phyloP scores from a whole-genome alignment of 1,140 invertebrate genomes.

The Oreohelix idahoensis region DNA sequence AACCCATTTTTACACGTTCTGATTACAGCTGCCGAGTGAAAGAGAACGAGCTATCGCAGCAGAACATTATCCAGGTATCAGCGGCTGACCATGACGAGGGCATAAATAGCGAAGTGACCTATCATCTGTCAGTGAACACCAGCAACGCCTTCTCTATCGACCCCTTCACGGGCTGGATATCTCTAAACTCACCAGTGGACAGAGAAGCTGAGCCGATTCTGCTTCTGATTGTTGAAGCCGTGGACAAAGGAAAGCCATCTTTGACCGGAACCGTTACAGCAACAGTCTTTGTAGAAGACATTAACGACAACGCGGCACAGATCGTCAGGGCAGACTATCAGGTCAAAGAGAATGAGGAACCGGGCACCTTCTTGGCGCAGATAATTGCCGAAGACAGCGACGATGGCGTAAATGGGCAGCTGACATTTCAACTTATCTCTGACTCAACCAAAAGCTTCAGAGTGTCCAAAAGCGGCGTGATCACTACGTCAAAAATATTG shows the following conservation, averaged over 20 bases:
- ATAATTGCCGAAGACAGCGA: conserved; percentile 45
- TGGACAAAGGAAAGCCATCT: conserved; percentile 53
- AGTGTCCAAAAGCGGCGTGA: conserved; percentile 47
- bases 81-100: conserved; percentile 50
- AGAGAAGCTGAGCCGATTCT: conserved; percentile 44
- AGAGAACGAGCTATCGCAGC: conserved; percentile 39
- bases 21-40: conserved; percentile 48
- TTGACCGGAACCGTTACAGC: conserved; percentile 80
- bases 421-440: conserved; percentile 79
- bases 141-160: conserved; percentile 49
- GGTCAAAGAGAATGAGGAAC: conserved; percentile 43
- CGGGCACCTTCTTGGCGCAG: conserved; percentile 43
- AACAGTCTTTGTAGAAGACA: conserved; percentile 80
- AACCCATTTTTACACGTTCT: conserved; percentile 51
- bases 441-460: conserved; percentile 52
- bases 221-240: conserved; percentile 74
- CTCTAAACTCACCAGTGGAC: conserved; percentile 45
- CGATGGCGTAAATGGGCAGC: conserved; percentile 44
- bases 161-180: conserved; percentile 46
- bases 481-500: conserved; percentile 76
- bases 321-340: conserved; percentile 50
- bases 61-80: conserved; percentile 43
- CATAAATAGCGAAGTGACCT: conserved; percentile 47
- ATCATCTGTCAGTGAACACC: conserved; percentile 43
- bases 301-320: conserved; percentile 59